phyloP scores from a whole-genome alignment of 2,888 invertebrate genomes.

The Augochlorella aurata region DNA sequence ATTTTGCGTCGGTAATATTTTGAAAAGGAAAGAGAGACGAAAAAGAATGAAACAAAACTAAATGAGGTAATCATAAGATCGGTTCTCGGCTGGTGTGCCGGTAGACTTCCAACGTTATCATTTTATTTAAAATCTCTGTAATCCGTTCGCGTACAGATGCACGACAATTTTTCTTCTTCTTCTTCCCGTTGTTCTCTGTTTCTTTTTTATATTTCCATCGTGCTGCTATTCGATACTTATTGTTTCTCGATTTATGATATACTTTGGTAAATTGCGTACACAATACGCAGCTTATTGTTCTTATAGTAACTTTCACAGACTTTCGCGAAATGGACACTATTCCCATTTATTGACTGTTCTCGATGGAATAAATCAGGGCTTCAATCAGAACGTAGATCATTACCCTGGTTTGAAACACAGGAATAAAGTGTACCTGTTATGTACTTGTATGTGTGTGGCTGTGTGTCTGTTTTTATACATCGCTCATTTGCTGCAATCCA shows the following conservation, averaged over 20 bases:
- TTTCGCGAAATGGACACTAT: constrained; percentile 67
- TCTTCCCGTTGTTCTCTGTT: constrained; percentile 29
- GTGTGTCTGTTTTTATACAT: constrained; percentile 15
- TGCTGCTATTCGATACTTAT: constrained; percentile 62
- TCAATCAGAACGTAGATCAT: constrained; percentile 70
- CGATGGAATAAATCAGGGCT: constrained; percentile 69
- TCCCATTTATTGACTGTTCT: constrained; percentile 63
- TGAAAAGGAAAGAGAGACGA: constrained; percentile 43
- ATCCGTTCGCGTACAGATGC: constrained; percentile 65
- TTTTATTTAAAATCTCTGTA: constrained; percentile 68
- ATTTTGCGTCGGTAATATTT: constrained; percentile 37
- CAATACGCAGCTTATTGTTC: constrained; percentile 70
- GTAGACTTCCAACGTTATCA: constrained; percentile 58
- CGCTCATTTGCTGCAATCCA: background rate
- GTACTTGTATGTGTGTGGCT: background rate
- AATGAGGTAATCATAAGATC: constrained; percentile 67
- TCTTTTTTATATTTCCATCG: background rate
- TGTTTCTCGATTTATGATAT: constrained; percentile 68
- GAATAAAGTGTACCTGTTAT: constrained; percentile 52
- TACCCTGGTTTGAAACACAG: constrained; percentile 65
- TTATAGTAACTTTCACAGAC: constrained; percentile 71
- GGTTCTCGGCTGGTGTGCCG: constrained; percentile 57
- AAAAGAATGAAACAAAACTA: constrained; percentile 24
- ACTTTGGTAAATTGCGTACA: constrained; percentile 72
- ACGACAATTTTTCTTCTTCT: constrained; percentile 39